Base-by-base conservation (phyloP, 2,888 invertebrate species). In the Acleris laterana region DNA sequence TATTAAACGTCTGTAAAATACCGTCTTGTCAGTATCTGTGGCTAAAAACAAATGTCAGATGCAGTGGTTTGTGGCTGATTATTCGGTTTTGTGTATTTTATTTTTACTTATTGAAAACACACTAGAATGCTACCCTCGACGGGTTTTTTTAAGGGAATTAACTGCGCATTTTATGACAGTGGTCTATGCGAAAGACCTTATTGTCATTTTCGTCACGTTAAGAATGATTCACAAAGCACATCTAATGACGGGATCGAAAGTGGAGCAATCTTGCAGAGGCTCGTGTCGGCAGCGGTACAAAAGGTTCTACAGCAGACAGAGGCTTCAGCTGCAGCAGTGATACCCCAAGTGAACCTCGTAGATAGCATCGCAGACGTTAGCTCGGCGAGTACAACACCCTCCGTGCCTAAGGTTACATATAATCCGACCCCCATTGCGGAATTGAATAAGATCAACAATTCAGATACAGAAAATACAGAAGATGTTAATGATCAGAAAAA, bases 141-240 rank as follows among this genome's bases (percentile, higher is more conserved):
- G 74, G 98, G 98, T 71, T 96, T 97, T 84, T 98, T 98, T 82
- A 96, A 96, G 89, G 95, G 95, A 77, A 95, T 97, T 71, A 95
- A 94, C 77, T 98, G 98, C 85, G 98, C 98, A 25, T 98, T 96
- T 90, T 97, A 95, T 84, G 95, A 96, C 78, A 95, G 93, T 82
- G 96, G 95, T 69, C 90, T 95, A 59, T 98, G 98, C 89, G 96
- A 96, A 74, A 94, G 98, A 78, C 98, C 98, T 22, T 97, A 98
- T 88, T 98, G 98, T 90, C 98, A 98, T 90, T 98, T 97, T 87
- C 95, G 96, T 81, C 98, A 98, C 88, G 94, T 95, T 73, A 96
- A 95, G 80, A 96, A 95, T 93, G 96, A 96, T 93, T 77, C 80
- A 69, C 85, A 85, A 70, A 88, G 84, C 72, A 80, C 86, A 66